Percentiles rank a stretch among this genome's conserved stretches.
phyloP scores from a whole-genome alignment of 2,888 invertebrate species.

The Ganaspis brasiliensis region DNA sequence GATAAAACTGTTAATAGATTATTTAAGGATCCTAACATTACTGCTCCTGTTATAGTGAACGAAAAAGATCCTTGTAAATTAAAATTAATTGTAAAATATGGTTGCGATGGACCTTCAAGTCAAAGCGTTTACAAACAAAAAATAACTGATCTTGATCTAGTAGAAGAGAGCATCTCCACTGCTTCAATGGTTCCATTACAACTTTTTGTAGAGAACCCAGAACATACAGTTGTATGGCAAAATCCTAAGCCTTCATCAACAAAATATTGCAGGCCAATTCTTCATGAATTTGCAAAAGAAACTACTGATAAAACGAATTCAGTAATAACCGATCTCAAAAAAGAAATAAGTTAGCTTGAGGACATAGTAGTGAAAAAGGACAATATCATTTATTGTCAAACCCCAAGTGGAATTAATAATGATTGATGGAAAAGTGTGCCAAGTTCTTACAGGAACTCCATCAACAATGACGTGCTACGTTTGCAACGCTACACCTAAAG shows the following conservation, averaged over 20 bases:
- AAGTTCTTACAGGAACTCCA: background rate
- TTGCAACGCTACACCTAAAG: conserved; percentile 5
- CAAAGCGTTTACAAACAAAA: conserved; percentile 5
- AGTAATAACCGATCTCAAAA: conserved; percentile 10
- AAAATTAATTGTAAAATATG: conserved; percentile 13
- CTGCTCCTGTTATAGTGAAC: background rate
- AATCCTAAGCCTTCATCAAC: conserved; percentile 5
- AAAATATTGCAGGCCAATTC: conserved; percentile 9
- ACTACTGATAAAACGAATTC: background rate
- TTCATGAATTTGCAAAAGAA: conserved; percentile 52
- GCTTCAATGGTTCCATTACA: conserved; percentile 11
- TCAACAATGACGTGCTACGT: conserved; percentile 3
- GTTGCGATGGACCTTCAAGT: conserved; percentile 2
- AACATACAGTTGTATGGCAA: conserved; percentile 6
- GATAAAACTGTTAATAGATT: conserved; percentile 55
- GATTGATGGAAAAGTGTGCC: background rate
- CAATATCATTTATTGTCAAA: background rate
- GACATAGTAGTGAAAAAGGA: background rate
- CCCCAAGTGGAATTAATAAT: background rate
- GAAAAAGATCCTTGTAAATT: background rate
- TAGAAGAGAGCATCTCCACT: background rate
- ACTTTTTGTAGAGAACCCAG: background rate
- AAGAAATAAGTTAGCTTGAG: background rate
- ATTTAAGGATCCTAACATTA: conserved; percentile 7
- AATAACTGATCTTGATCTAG: background rate